A percentile compares a stretch with the other conserved stretches of the same genome.
Conservation (phyloP, 2,113 vertebrate genomes). For the Triplophysa dalaica region DNA sequence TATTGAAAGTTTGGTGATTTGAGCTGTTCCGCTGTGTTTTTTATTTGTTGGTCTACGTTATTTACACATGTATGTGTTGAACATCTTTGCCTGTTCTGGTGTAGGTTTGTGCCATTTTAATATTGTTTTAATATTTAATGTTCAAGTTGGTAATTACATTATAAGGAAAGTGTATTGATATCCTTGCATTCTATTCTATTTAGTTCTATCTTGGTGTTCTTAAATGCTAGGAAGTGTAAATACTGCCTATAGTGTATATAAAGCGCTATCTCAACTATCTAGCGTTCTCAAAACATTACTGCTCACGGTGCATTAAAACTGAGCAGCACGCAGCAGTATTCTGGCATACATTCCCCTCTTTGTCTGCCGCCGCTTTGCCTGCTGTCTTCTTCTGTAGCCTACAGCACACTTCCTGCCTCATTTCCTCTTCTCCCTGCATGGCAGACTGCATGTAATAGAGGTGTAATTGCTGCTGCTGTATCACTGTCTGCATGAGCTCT, state of each 20-base stretch:
- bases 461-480: constrained; percentile 49
- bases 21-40: too few relatives aligned
- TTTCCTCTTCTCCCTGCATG: constrained; percentile 54
- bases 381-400: constrained; percentile 53
- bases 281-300: background rate
- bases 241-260: too few relatives aligned
- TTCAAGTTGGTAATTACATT: too few relatives aligned
- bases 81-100: too few relatives aligned
- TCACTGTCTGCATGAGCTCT: constrained; percentile 39
- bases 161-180: too few relatives aligned
- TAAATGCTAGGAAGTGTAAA: too few relatives aligned
- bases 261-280: background rate
- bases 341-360: constrained; percentile 32
- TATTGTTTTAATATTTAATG: too few relatives aligned
- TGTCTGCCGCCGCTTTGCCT: constrained; percentile 39
- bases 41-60: too few relatives aligned
- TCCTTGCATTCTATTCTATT: too few relatives aligned
- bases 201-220: background rate
- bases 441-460: constrained; percentile 49
- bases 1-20: too few relatives aligned
- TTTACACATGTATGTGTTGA: too few relatives aligned
- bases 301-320: constrained; percentile 9
- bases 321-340: constrained; percentile 30
- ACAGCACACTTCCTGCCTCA: constrained; percentile 56
- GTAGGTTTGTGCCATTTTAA: too few relatives aligned